A percentile compares a stretch with the other conserved stretches of the same genome.
phyloP scores from a whole-genome alignment of 2,888 invertebrate species.

The Limenitis camilla region DNA sequence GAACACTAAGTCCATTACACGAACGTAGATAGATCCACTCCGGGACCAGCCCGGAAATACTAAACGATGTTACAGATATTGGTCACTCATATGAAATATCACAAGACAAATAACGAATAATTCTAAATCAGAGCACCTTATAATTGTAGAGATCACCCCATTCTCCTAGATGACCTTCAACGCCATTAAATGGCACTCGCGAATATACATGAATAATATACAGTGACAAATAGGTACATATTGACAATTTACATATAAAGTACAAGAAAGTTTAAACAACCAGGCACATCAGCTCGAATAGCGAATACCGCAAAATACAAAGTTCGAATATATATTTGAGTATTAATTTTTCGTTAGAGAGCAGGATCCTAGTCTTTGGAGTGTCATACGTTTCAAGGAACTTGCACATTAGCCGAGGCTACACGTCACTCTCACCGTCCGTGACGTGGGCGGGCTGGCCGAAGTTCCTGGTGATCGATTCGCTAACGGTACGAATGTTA shows the following conservation, averaged over 20 bases:
- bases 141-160: constrained; percentile 74
- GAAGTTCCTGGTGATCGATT: constrained; percentile 84
- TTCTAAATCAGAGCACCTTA: constrained; percentile 74
- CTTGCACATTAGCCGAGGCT: constrained; percentile 29
- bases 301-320: constrained; percentile 8
- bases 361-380: constrained; percentile 36
- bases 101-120: constrained; percentile 67
- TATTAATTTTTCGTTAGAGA: constrained; percentile 55
- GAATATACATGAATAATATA: constrained; percentile 64
- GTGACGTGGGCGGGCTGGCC: constrained; percentile 80
- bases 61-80: constrained; percentile 58
- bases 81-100: constrained; percentile 67
- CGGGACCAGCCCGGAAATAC: constrained; percentile 58
- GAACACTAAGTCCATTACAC: constrained; percentile 3
- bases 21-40: background rate
- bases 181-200: constrained; percentile 64
- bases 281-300: constrained; percentile 45
- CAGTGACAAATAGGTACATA: constrained; percentile 61
- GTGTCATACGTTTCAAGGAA: background rate
- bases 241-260: constrained; percentile 57
- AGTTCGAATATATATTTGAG: constrained; percentile 33
- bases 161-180: constrained; percentile 51
- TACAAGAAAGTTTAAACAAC: constrained; percentile 41
- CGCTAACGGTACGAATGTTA: constrained; percentile 83
- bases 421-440: constrained; percentile 80